These are phyloP conservation scores for Lepidurus couesii DNA, from an alignment of 1,140 invertebrate species.

Conservation along the genomic window DNA sequence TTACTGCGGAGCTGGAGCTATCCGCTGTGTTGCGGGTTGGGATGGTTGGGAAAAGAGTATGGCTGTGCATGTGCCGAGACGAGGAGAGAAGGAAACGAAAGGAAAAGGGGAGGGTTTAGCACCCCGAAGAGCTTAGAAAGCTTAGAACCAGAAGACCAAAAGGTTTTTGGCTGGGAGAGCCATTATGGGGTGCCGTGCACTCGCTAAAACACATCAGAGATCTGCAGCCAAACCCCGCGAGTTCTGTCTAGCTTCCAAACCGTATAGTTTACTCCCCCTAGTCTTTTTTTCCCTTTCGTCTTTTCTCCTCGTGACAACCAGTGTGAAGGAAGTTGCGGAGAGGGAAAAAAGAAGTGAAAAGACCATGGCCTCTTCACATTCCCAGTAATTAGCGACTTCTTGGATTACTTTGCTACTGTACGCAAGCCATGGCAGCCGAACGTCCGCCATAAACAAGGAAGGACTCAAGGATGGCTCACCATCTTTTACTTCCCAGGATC, in stretches of 20 bases:
- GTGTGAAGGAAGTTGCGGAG: neutral
- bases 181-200: no score
- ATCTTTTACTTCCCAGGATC: no score
- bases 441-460: neutral
- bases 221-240: neutral
- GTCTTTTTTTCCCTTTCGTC: neutral
- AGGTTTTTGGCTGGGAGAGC: no score
- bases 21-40: no score
- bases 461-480: neutral
- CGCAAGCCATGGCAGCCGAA: neutral
- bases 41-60: no score
- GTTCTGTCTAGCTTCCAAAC: neutral
- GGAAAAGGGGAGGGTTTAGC: no score
- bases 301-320: neutral
- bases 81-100: no score
- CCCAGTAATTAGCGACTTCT: conserved; percentile 12
- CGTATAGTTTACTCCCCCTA: neutral
- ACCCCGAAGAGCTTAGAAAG: no score
- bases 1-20: no score
- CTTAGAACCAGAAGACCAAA: no score
- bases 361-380: neutral
- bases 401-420: neutral
- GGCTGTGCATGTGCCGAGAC: no score
- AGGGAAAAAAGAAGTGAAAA: neutral
- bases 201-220: neutral